Evolutionary conservation across 1,140 invertebrate species (phyloP), one percentile per base, ranked within the genome.

Genomic region (Drosophila tsacasi): DNA sequence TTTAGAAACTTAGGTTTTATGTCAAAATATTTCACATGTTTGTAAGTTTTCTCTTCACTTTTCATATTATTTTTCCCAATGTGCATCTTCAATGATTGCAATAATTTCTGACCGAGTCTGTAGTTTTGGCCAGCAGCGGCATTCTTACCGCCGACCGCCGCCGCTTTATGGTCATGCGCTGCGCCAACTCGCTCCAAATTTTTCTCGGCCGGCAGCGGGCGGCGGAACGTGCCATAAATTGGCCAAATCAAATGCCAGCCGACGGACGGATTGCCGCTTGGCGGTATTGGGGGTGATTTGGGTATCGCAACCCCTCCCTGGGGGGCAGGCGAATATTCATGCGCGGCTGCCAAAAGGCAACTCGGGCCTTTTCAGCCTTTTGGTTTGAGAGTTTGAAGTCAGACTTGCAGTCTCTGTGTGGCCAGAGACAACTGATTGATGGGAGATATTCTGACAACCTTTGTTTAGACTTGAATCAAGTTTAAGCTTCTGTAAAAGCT

Each of bases 221-320:
- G 78, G 79, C 79, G 87, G 81, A 91, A 83, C 87, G 87, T 91
- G 87, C 87, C 87, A 91, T 91, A 91, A 91, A 87, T 91, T 91
- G 87, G 73, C 81, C 90, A 87, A 91, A 73, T 87, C 78, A 91
- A 91, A 86, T 80, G 68, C 76, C 74, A 71, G 71, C 74, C 62
- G 76, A 30, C 39, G 49, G 79, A 87, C 77, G 82, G 69, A 81
- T 83, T 78, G 83, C 63, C 69, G 72, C 21, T 59, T 52, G 67
- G 76, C 76, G 77, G 64, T 49, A 49, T 42, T 72, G 62, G 47
- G 62, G 47, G 62, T 67, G 67, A 87, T 87, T 87, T 83, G 77
- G 54, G 47, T 81, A 85, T 79, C 30, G 63, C 49, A 46, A 68
- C 47, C 47, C 64, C 64, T 50, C 69, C 68, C 54, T 37, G n/a